phyloP scores from a whole-genome alignment of 2,113 vertebrate species.

The Poeciliopsis prolifica region DNA sequence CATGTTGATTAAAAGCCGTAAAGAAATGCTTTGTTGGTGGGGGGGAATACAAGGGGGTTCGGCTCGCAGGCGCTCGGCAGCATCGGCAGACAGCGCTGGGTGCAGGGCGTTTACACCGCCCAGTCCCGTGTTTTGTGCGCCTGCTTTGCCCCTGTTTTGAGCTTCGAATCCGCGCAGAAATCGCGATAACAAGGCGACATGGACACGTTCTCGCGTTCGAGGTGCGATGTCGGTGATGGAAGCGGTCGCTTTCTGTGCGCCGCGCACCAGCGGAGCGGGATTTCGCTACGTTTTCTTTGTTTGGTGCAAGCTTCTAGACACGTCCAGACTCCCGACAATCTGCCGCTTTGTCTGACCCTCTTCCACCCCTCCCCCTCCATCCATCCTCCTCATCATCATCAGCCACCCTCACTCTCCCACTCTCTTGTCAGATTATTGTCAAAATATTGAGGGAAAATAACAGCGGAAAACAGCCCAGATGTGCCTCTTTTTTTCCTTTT shows the following conservation, averaged over 20 bases:
- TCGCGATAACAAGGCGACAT: not conserved
- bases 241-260: accelerated
- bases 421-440: conserved; percentile 58
- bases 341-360: conserved; percentile 83
- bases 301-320: conserved; percentile 76
- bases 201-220: accelerated
- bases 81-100: conserved; percentile 58
- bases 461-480: conserved; percentile 2
- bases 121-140: conserved; percentile 71
- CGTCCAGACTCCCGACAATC: conserved; percentile 81
- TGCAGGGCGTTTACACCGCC: conserved; percentile 78
- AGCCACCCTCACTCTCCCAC: conserved; percentile 40
- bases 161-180: conserved; percentile 30
- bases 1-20: not conserved
- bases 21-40: not conserved
- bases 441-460: conserved; percentile 11
- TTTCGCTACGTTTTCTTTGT: conserved; percentile 75
- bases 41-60: not conserved
- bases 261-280: not conserved
- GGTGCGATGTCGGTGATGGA: accelerated
- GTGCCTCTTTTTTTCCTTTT: too few relatives aligned
- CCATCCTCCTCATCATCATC: conserved; percentile 36
- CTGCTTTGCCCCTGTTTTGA: conserved; percentile 46
- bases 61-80: not conserved
- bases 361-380: conserved; percentile 68